Conservation (phyloP, 2,888 invertebrate genomes). For the Dicycla oo region DNA sequence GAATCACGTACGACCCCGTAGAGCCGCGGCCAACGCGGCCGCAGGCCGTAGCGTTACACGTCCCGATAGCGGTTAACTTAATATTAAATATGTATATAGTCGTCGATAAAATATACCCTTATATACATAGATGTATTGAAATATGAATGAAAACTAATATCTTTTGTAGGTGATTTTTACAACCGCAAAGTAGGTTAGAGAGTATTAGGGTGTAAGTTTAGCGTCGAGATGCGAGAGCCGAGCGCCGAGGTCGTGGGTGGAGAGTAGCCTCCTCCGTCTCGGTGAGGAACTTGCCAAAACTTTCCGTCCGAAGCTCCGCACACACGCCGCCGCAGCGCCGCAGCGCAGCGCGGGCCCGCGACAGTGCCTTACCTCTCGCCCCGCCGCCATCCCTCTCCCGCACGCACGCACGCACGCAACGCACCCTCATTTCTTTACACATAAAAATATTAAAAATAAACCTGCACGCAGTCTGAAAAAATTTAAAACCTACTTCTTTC, state of each 20-base stretch:
- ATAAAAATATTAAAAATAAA: background rate
- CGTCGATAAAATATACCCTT: slow-evolving; percentile 89
- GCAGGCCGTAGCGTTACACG: slow-evolving; percentile 85
- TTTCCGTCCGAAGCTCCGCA: slow-evolving; percentile 89
- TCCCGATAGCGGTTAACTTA: slow-evolving; percentile 84
- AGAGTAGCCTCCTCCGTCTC: slow-evolving; percentile 80
- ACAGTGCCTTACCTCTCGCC: slow-evolving; percentile 81
- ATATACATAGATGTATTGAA: slow-evolving; percentile 89
- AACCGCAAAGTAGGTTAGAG: slow-evolving; percentile 90
- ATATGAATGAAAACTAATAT: slow-evolving; percentile 90
- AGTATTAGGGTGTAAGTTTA: slow-evolving; percentile 86
- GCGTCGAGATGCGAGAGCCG: slow-evolving; percentile 85
- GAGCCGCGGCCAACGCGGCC: slow-evolving; percentile 80
- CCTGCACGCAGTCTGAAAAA: slow-evolving; percentile 1
- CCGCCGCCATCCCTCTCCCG: slow-evolving; percentile 33
- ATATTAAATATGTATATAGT: slow-evolving; percentile 84
- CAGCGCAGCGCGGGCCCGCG: slow-evolving; percentile 73
- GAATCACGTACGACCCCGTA: slow-evolving; percentile 89
- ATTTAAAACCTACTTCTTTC: background rate
- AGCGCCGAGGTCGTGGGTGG: slow-evolving; percentile 80
- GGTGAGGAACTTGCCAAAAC: slow-evolving; percentile 87
- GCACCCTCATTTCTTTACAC: background rate
- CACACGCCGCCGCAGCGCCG: slow-evolving; percentile 74
- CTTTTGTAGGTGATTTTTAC: slow-evolving; percentile 91
- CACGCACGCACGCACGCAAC: slow-evolving; percentile 32